phyloP scores from a whole-genome alignment of 2,113 vertebrate species.

The Zapornia atra region DNA sequence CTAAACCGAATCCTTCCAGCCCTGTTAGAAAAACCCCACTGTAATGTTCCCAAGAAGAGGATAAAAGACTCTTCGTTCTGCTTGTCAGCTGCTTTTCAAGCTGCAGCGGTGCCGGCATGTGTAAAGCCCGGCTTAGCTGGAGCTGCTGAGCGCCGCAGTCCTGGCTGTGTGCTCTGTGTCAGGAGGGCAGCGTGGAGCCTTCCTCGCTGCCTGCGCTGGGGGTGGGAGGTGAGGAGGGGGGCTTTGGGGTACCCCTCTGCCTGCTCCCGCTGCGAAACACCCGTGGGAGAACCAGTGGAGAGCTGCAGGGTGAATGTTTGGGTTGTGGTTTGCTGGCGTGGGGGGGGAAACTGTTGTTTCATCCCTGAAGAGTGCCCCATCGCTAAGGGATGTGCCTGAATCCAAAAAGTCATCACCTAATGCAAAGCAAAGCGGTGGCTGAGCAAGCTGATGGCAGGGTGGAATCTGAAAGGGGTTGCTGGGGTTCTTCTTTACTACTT shows the following conservation, averaged over 20 bases:
- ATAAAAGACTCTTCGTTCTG: neutral
- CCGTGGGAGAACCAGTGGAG: accelerated
- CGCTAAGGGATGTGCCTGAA: accelerated
- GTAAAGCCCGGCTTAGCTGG: neutral
- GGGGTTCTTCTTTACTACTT: neutral
- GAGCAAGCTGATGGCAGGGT: neutral
- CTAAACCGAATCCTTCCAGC: neutral
- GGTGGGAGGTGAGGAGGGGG: too few species aligned
- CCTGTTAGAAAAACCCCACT: neutral
- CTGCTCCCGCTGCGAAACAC: neutral
- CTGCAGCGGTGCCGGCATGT: neutral
- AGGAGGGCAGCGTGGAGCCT: neutral
- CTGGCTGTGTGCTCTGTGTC: neutral
- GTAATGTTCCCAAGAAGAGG: neutral
- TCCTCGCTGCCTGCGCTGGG: neutral
- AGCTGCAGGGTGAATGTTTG: accelerated
- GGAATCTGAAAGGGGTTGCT: neutral
- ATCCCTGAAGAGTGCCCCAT: accelerated
- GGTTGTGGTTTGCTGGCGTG: accelerated
- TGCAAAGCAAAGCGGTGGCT: too few species aligned
- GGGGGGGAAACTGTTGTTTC: neutral
- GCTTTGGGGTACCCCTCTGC: neutral
- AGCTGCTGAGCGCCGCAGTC: conserved; percentile 17
- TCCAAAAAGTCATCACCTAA: accelerated
- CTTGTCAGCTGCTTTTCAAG: neutral